Evolutionary conservation across 1,140 invertebrate genomes (phyloP), one percentile per base, ranked within the genome.

Genomic region (Stratiolaelaps scimitus): DNA sequence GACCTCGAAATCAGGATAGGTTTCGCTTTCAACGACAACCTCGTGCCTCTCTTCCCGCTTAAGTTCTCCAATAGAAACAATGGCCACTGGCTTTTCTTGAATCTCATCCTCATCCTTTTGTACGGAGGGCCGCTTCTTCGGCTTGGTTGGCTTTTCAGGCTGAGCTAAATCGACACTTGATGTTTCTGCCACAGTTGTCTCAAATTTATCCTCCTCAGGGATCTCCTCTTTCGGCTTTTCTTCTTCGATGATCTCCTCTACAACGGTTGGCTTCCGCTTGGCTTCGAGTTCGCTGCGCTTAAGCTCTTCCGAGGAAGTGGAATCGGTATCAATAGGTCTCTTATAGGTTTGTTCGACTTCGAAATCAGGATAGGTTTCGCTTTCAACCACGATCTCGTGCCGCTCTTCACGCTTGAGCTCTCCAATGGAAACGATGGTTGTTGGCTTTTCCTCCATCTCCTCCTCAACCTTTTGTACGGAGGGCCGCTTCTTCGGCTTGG

Each of bases 1-100:
- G 47, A 48, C 47, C 28, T 48, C 47, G 47, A 48, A 48, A 28
- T 48, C 47, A 6, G 47, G 47, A 48, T 48, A 48, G 20, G 20
- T 28, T 7, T 4, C 15, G 28, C 47, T 48, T 19, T 19, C 47
- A 6, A 48, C 47, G 15, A 19, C 28, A 23, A 48, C 28, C 28
- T 48, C 47, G 15, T 48, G 47, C 28, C 28, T 19, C 28, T 48
- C 47, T 28, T 48, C 15, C 47, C 15, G 20, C 15, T 48, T 28
- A 28, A 28, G 47, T 15, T 48, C 28, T 48, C 47, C 47, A 15
- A 48, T 48, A 15, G 19, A 23, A 28, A 48, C 28, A 15, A 48
- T 28, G 15, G 28, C 47, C 7, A 19, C 28, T 28, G 47, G 47
- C 47, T 48, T 19, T 15, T 48, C 47, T 19, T 23, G 20, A 28